phyloP scores from a whole-genome alignment of 2,113 vertebrate genomes.

The Sceloporus undulatus region DNA sequence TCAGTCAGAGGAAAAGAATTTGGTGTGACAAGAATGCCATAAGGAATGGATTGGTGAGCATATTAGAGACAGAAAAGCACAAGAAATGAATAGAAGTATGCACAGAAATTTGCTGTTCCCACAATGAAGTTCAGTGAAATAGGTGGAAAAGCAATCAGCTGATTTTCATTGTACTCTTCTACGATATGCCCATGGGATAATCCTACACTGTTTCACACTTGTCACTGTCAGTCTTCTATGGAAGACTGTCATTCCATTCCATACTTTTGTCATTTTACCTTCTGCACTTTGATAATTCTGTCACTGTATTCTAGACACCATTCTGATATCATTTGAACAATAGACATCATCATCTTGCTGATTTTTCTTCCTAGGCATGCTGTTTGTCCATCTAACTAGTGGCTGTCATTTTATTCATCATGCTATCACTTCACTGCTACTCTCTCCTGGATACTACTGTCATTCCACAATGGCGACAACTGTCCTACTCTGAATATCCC shows the following conservation, averaged over 20 bases:
- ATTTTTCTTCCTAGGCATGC: constrained; percentile 10
- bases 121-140: constrained; percentile 13
- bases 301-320: constrained; percentile 13
- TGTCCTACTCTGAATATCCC: background rate
- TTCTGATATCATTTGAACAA: constrained; percentile 12
- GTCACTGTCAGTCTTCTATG: constrained; percentile 14
- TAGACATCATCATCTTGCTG: background rate
- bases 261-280: constrained; percentile 17
- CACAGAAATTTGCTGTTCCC: constrained; percentile 5
- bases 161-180: background rate
- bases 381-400: background rate
- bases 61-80: background rate
- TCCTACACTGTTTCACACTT: constrained; percentile 17
- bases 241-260: constrained; percentile 12
- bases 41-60: background rate
- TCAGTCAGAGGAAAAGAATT: background rate
- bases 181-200: constrained; percentile 22
- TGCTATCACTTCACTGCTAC: background rate
- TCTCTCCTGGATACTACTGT: background rate
- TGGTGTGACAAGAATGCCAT: background rate
- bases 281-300: constrained; percentile 17
- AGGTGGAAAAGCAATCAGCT: constrained; percentile 4
- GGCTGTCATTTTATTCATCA: background rate
- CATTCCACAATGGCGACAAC: background rate
- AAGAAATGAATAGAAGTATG: background rate